phyloP scores from a whole-genome alignment of 2,888 invertebrate species.

The Heliconius ethilla region DNA sequence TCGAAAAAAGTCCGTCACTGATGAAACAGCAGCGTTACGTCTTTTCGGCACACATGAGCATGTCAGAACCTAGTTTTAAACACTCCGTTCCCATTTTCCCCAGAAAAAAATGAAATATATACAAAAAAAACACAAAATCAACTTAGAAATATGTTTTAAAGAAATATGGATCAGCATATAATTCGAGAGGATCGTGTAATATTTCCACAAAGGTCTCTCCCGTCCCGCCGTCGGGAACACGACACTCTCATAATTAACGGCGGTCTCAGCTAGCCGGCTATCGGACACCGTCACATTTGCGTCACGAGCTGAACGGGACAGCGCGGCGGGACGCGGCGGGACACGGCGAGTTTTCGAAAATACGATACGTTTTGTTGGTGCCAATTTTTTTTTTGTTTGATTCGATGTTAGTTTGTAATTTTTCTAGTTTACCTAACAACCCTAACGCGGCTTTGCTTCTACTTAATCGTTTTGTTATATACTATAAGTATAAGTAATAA shows the following conservation, averaged over 20 bases:
- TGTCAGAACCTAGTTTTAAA: no score
- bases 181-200: slow-evolving; percentile 24
- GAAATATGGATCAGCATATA: slow-evolving; percentile 27
- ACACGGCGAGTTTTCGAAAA: slow-evolving; percentile 69
- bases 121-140: not conserved
- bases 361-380: slow-evolving; percentile 60
- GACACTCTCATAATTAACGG: slow-evolving; percentile 71
- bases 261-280: slow-evolving; percentile 64
- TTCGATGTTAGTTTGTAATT: not conserved
- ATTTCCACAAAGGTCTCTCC: slow-evolving; percentile 45
- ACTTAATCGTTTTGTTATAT: no score
- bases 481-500: no score
- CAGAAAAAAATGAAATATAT: not conserved
- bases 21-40: no score
- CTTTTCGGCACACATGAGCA: no score
- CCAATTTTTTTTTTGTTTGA: slow-evolving; percentile 47
- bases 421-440: no score
- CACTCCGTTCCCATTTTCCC: no score
- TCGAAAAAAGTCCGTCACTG: no score
- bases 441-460: not conserved
- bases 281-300: slow-evolving; percentile 48
- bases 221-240: slow-evolving; percentile 50
- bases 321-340: slow-evolving; percentile 43
- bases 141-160: slow-evolving; percentile 1
- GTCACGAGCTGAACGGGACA: slow-evolving; percentile 46